These are phyloP conservation scores for Centropyge bicolor DNA, from an alignment of 2,797 vertebrate species.

Conservation along the genomic window DNA sequence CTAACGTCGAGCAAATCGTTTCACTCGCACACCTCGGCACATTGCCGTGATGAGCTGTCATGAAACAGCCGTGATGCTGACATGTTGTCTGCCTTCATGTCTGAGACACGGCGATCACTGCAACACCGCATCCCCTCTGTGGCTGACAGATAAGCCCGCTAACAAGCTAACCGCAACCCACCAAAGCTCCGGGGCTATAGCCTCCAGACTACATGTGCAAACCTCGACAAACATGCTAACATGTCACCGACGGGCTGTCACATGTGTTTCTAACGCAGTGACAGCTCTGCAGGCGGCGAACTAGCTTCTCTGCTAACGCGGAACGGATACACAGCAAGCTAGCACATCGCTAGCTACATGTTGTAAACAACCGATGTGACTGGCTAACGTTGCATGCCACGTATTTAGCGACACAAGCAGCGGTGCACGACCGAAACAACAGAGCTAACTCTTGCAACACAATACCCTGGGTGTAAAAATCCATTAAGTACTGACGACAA, in stretches of 20 bases:
- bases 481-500: background rate
- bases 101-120: constrained; percentile 56
- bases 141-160: constrained; percentile 47
- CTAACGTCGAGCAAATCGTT: background rate
- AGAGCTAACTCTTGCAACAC: constrained; percentile 3
- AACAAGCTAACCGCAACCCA: constrained; percentile 50
- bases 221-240: background rate
- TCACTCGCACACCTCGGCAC: background rate
- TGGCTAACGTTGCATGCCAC: constrained; percentile 61
- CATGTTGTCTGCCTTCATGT: constrained; percentile 49
- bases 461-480: background rate
- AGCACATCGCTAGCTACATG: constrained; percentile 68
- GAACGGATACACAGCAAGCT: constrained; percentile 54
- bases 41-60: constrained; percentile 8
- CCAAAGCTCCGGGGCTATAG: background rate
- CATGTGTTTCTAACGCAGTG: constrained; percentile 27
- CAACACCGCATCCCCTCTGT: constrained; percentile 64
- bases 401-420: constrained; percentile 56
- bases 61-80: constrained; percentile 18
- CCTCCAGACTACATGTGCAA: background rate
- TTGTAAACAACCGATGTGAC: constrained; percentile 78
- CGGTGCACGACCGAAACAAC: constrained; percentile 8
- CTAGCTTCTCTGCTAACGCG: constrained; percentile 64
- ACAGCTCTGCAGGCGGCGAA: constrained; percentile 43
- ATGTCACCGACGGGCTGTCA: constrained; percentile 3